A percentile compares a stretch with the other conserved stretches of the same genome.
These are phyloP conservation scores for Papilio protenor DNA, from an alignment of 2,888 invertebrate genomes.

Conservation along the genomic window DNA sequence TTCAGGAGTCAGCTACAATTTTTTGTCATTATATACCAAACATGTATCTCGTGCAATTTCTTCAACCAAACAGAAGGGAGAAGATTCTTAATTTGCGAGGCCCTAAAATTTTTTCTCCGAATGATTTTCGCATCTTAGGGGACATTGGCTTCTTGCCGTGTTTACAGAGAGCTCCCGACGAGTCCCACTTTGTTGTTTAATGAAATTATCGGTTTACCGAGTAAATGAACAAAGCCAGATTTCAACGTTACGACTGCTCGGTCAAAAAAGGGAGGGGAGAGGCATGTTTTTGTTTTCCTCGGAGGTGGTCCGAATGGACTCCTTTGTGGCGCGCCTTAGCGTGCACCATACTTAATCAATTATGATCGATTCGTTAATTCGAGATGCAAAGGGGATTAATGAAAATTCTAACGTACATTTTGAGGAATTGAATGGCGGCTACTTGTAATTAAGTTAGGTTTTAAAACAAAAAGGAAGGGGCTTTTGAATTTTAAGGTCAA, in stretches of 20 bases:
- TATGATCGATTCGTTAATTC: conserved; percentile 83
- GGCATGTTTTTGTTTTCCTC: conserved; percentile 62
- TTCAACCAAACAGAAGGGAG: conserved; percentile 53
- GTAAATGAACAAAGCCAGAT: conserved; percentile 84
- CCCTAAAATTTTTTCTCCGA: conserved; percentile 77
- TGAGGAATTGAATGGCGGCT: conserved; percentile 27
- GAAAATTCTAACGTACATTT: conserved; percentile 46
- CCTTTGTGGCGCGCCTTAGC: conserved; percentile 75
- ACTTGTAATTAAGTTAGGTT: conserved; percentile 31
- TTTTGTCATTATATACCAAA: conserved; percentile 26
- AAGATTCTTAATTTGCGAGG: conserved; percentile 64
- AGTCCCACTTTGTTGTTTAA: conserved; percentile 84
- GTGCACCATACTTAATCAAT: conserved; percentile 79
- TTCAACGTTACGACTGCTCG: conserved; percentile 72
- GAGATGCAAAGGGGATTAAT: conserved; percentile 72
- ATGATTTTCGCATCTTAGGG: conserved; percentile 82
- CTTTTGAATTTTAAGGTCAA: conserved; percentile 6
- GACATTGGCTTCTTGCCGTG: conserved; percentile 83
- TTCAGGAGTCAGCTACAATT: not conserved
- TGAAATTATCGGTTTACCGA: conserved; percentile 85
- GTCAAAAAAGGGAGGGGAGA: conserved; percentile 75
- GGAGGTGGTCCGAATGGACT: conserved; percentile 71
- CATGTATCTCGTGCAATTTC: conserved; percentile 44
- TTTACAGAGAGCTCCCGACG: conserved; percentile 75
- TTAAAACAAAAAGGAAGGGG: conserved; percentile 23